Evolutionary conservation across 2,888 invertebrate species (phyloP).

Genomic region (Erebia palarica): DNA sequence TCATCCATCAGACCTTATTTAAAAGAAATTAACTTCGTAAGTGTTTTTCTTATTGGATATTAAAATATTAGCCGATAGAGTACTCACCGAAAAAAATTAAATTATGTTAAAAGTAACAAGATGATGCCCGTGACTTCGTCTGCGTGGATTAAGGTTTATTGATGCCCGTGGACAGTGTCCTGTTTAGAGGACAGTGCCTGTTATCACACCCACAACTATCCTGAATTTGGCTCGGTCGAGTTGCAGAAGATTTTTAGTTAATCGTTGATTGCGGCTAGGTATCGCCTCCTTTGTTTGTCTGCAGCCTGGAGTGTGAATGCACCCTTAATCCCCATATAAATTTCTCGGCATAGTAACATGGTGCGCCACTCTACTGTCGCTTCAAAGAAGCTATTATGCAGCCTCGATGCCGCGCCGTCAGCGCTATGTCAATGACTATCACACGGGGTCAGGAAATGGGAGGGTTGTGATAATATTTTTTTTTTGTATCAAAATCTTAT

Average conservation of each 20-base stretch:
- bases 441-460: conserved; percentile 38
- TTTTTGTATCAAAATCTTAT: neutral
- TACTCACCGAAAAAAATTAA: neutral
- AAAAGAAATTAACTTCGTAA: neutral
- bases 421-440: conserved; percentile 43
- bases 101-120: neutral
- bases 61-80: neutral
- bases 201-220: too few species aligned
- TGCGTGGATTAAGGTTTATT: too few species aligned
- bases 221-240: too few species aligned
- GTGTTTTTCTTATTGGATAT: neutral
- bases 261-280: too few species aligned
- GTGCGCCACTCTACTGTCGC: conserved; percentile 38
- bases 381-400: conserved; percentile 40
- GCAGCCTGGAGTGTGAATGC: too few species aligned
- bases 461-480: neutral
- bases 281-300: too few species aligned
- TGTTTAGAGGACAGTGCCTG: too few species aligned
- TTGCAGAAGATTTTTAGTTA: too few species aligned
- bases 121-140: neutral
- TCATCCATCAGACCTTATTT: neutral
- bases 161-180: too few species aligned
- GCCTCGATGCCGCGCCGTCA: conserved; percentile 45
- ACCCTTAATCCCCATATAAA: conserved; percentile 1
- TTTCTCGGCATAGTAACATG: conserved; percentile 8